A percentile compares a stretch with the other conserved stretches of the same genome.
phyloP scores from a whole-genome alignment of 2,888 invertebrate genomes.

The Acanthosepion esculentum region DNA sequence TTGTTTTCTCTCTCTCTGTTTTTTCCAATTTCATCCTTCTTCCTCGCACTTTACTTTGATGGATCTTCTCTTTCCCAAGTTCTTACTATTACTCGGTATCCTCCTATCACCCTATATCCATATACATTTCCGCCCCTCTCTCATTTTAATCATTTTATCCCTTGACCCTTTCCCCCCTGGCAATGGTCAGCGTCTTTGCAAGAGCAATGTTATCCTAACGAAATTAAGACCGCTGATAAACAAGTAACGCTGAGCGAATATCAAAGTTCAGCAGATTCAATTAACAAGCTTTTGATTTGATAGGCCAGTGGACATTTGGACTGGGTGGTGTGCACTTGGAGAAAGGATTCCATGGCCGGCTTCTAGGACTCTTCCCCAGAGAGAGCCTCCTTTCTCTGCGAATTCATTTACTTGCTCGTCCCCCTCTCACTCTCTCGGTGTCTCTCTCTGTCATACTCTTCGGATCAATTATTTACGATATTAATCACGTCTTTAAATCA shows the following conservation, averaged over 20 bases:
- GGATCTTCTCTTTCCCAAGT: too few species aligned
- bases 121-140: background rate
- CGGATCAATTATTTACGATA: too few species aligned
- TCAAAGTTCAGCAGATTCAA: conserved; percentile 59
- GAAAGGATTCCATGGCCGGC: background rate
- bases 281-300: conserved; percentile 62
- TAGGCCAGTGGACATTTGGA: conserved; percentile 59
- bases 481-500: too few species aligned
- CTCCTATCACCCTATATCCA: background rate
- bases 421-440: too few species aligned
- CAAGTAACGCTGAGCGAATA: conserved; percentile 52
- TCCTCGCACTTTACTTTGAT: too few species aligned
- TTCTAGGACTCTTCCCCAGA: background rate
- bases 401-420: too few species aligned
- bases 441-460: too few species aligned
- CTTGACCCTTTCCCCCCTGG: background rate
- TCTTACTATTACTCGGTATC: background rate
- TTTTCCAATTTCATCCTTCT: too few species aligned
- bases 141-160: background rate
- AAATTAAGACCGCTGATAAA: conserved; percentile 9
- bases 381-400: too few species aligned
- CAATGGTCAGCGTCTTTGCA: background rate
- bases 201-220: background rate
- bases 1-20: too few species aligned
- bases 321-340: background rate